Conservation (phyloP, 30 jellyfish, hydroid and myxozoan genomes). For the Aurelia sp. region DNA sequence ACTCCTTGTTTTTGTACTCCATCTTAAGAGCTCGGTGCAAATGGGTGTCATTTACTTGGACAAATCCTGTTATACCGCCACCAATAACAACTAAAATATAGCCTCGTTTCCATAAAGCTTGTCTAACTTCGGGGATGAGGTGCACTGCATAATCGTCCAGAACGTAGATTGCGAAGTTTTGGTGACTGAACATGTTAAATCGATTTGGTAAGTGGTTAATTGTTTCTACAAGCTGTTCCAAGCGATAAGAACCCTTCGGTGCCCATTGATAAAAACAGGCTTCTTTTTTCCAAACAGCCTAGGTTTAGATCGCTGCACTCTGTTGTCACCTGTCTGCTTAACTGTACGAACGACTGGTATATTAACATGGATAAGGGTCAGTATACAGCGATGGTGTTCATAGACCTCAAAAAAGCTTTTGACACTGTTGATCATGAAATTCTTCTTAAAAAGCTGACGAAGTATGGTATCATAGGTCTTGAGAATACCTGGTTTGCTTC, state of each 20-base stretch:
- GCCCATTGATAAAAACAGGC: constrained; percentile 50
- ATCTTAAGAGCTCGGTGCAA: constrained; percentile 41
- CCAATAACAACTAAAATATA: constrained; percentile 48
- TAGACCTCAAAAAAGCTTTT: no score
- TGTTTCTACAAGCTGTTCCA: constrained; percentile 48
- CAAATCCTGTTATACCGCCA: constrained; percentile 73
- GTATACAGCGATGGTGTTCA: no score
- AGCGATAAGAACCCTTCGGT: constrained; percentile 41
- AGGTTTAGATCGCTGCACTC: no score
- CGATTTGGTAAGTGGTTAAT: constrained; percentile 63
- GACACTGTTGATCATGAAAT: no score
- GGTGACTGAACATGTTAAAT: constrained; percentile 55
- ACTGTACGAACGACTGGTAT: no score
- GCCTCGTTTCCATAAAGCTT: constrained; percentile 51
- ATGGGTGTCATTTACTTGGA: constrained; percentile 63
- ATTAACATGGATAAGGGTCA: no score
- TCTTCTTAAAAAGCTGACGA: no score
- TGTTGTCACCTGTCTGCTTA: no score
- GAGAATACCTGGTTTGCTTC: no score
- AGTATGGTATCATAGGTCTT: no score
- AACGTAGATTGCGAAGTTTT: constrained; percentile 71
- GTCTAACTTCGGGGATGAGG: constrained; percentile 50
- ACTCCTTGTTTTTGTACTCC: constrained; percentile 44
- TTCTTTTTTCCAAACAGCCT: no score
- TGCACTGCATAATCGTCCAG: constrained; percentile 64